Percentiles rank a stretch among this genome's conserved stretches.
Conservation (phyloP, 2,113 vertebrate species). For the Eulacestoma nigropectus region DNA sequence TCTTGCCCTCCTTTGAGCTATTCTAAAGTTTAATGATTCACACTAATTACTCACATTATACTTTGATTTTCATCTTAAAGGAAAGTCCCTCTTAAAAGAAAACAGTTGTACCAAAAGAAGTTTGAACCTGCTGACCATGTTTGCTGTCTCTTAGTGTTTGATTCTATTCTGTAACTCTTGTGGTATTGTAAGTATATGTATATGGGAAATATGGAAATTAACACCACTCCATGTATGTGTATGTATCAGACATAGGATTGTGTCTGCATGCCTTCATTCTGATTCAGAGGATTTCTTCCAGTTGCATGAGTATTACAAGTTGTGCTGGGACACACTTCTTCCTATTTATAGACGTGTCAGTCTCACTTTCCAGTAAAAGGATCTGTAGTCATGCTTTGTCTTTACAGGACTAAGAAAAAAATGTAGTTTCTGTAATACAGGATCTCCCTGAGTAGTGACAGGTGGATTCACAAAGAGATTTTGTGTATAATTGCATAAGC, state of each 20-base stretch:
- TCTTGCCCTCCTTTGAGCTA: not conserved
- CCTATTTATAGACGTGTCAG: not conserved
- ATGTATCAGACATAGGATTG: not conserved
- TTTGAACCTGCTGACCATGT: not conserved
- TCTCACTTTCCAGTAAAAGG: not conserved
- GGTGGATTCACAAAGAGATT: not conserved
- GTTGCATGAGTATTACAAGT: not conserved
- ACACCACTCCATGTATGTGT: too few relatives aligned
- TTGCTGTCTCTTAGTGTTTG: not conserved
- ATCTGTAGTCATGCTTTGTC: not conserved
- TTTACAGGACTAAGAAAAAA: not conserved
- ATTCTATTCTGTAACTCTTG: not conserved
- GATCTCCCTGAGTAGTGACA: not conserved
- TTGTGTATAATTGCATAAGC: not conserved
- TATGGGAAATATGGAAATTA: not conserved
- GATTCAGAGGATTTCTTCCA: not conserved
- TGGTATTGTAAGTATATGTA: not conserved
- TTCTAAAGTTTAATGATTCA: not conserved
- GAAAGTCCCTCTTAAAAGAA: not conserved
- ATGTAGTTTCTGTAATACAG: not conserved
- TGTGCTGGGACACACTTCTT: not conserved
- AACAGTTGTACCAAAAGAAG: not conserved
- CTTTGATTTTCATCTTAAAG: not conserved
- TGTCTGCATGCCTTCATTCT: not conserved
- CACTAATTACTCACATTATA: not conserved